Base-by-base conservation (phyloP, 2,113 vertebrate genomes). In the Malaclemys terrapin region DNA sequence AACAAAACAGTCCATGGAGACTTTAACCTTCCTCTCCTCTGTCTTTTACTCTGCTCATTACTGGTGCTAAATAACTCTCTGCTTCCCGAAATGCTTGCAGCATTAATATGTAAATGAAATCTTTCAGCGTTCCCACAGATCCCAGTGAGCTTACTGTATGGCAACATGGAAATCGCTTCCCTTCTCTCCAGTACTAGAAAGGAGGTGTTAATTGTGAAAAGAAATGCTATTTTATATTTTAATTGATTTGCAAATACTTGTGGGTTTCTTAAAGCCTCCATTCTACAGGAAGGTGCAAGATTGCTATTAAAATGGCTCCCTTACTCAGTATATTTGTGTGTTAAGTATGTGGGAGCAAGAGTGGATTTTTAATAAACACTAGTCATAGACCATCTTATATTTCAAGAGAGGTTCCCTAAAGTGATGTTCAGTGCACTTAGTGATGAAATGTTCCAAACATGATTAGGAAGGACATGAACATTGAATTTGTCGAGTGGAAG, bases 91-190 rank as follows among this genome's bases (percentile, higher is more conserved):
- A 94, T 93, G 95, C 94, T 96, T 89, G 84, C 80, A 89, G 69
- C 62, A 89, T 98, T 97, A 94, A 38, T 96, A 92, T 98, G 94
- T 96, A 97, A 96, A 96, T 97, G 83, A 87, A 94, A 95, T 89
- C 89, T 96, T 81, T 97, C 59, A 80, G 87, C 57, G 69, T 91
- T 94, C 80, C 79, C 79, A 79, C 59, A 91, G 75, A 89, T 93
- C 65, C 22, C 81, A 38, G n/a, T 49, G 72, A 93, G 89, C 90
- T 93, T 95, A 93, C 82, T 84, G 50, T 42, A 62, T 72, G 78
- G 14, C 62, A 45, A 62, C 13, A 87, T 69, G 87, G 80, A 90
- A 96, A 87, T 92, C 83, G 79, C 85, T 94, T 82, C 57, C 62
- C 92, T 84, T 92, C 87, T 90, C 31, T 94, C 83, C 89, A 25